Evolutionary conservation across 2,888 invertebrate species (phyloP), one percentile per base, ranked within the genome.

Genomic region (Scaptomyza parva): DNA sequence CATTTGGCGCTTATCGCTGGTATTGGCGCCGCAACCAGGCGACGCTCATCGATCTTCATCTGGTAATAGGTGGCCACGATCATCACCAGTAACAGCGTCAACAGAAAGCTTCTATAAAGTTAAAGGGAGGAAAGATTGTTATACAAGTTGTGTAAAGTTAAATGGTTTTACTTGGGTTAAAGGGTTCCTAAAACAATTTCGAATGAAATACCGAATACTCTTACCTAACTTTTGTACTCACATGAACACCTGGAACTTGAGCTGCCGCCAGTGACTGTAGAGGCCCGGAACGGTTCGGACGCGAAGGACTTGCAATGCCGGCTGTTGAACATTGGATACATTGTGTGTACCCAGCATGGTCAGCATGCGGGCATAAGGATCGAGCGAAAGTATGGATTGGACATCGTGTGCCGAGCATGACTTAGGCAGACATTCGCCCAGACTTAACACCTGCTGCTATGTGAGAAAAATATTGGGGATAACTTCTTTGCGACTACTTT

Each of bases 341-440:
- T 74, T 80, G 50, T 83, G 70, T 6, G 72, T 66, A n/a, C 86
- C 81, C 8, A 87, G 22, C 12, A 81, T 61, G 2, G 70, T 71
- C 12, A 92, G 66, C 85, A 90, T 88, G 47, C 81, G 85, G 0
- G 88, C 90, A 62, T 91, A 87, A 1, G 91, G 90, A 81, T 92
- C 92, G 37, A 88, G 43, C 78, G 89, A 73, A 90, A 91, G 66
- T 93, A 90, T 89, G 1, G 91, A 89, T 39, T 92, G 91, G 18
- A 95, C 89, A 65, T 94, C 94, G 1, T 90, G 84, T 1, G 92
- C 87, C 43, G 93, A 93, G 89, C 96, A 96, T 0, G 95, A 94
- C 60, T 93, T 92, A 6, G 96, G 96, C 76, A 96, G 91, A 88
- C 96, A 96, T 88, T 96, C 94, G 8, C 96, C 96, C 54, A 96